Conservation (phyloP, 2,797 vertebrate species). For the Anguilla marmorata region DNA sequence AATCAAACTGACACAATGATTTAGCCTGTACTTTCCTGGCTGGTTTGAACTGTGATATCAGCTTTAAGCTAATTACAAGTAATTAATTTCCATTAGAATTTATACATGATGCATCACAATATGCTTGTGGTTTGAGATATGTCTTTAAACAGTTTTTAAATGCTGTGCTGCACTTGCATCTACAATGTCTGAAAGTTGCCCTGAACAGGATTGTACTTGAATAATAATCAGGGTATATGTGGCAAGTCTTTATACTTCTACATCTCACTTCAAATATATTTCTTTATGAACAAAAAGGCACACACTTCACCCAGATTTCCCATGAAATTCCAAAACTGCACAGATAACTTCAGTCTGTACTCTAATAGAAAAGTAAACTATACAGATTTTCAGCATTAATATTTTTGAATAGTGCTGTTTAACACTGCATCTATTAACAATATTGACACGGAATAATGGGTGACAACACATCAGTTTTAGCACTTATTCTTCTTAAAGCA, state of each 20-base stretch:
- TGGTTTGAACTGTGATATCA: not conserved
- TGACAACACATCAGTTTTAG: constrained; percentile 71
- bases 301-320: constrained; percentile 75
- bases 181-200: not conserved
- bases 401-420: constrained; percentile 76
- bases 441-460: constrained; percentile 76
- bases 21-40: not conserved
- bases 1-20: not conserved
- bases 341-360: constrained; percentile 79
- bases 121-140: not conserved
- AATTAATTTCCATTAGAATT: not conserved
- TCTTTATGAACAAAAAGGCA: constrained; percentile 68
- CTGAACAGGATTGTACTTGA: constrained; percentile 6
- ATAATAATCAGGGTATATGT: constrained; percentile 30
- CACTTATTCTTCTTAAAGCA: constrained; percentile 75
- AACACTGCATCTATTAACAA: constrained; percentile 77
- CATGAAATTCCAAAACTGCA: constrained; percentile 83
- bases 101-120: not conserved
- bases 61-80: not conserved
- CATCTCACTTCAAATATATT: constrained; percentile 22
- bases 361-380: constrained; percentile 62
- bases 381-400: constrained; percentile 75
- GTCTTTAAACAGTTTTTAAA: constrained; percentile 4
- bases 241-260: constrained; percentile 14
- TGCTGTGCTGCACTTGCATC: not conserved